These are phyloP conservation scores for Cotesia glomerata DNA, from an alignment of 1,140 invertebrate genomes.

Conservation along the genomic window DNA sequence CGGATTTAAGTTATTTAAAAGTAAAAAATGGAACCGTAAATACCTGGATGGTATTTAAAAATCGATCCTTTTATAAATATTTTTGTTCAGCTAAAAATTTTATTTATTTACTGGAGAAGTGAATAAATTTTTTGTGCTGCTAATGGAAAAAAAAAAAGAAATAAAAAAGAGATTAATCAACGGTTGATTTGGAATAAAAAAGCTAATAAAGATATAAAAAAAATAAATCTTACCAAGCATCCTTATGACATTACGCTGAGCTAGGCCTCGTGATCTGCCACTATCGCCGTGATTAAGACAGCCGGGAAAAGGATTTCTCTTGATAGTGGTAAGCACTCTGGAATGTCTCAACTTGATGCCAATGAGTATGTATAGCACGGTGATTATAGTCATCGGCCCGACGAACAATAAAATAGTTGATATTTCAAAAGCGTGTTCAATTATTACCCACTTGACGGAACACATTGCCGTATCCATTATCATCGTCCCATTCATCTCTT, in stretches of 20 bases:
- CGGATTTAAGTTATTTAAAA: too few species aligned
- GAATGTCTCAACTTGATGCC: slow-evolving; percentile 75
- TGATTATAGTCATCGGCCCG: slow-evolving; percentile 85
- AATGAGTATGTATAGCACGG: slow-evolving; percentile 83
- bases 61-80: too few species aligned
- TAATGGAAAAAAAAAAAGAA: too few species aligned
- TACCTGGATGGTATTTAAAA: too few species aligned
- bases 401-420: slow-evolving; percentile 87
- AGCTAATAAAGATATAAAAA: background rate
- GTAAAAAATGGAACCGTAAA: too few species aligned
- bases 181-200: background rate
- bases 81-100: too few species aligned
- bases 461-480: slow-evolving; percentile 63
- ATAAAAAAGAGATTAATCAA: background rate
- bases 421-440: slow-evolving; percentile 80
- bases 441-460: slow-evolving; percentile 67
- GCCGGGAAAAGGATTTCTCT: slow-evolving; percentile 50
- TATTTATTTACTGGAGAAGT: too few species aligned
- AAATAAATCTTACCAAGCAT: slow-evolving; percentile 69
- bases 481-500: slow-evolving; percentile 56
- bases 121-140: too few species aligned
- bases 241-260: slow-evolving; percentile 70
- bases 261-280: slow-evolving; percentile 43
- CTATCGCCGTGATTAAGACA: slow-evolving; percentile 47
- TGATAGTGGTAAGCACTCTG: slow-evolving; percentile 60